Base-by-base conservation (phyloP, 64 coral and sea anemone genomes). In the Pocillopora verrucosa region DNA sequence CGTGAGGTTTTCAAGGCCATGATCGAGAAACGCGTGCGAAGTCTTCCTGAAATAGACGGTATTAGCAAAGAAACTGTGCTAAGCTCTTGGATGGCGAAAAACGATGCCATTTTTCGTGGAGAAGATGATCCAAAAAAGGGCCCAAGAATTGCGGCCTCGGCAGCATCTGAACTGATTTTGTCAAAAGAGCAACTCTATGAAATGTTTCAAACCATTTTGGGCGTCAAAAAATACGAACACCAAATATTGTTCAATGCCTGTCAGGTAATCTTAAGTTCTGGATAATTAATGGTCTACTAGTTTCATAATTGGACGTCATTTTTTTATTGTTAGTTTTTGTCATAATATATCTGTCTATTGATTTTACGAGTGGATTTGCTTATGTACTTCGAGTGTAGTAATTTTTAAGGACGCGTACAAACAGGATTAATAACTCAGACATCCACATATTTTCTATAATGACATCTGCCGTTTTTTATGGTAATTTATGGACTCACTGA, bases 161-260 rank as follows among this genome's bases (percentile, higher is more conserved):
- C 93, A 59, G 77, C 93, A 0, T 93, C 93, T 0, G 96, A 98
- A 83, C 75, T 95, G 26, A 98, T 98, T 69, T 91, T 98, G 68
- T 98, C 96, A 11, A 98, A 98, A 80, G 96, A 98, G 60, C 96
- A 98, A 63, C 91, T 98, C 16, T 98, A 95, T 41, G 96, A 98
- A 87, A 98, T 98, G 96, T 98, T 98, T 72, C 96, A 93, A 73
- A 90, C 90, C 16, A 93, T 98, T 76, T 61, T 98, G 22, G 96
- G 78, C 38, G 76, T 98, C 38, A 98, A 98, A 76, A 98, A 91
- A 89, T 95, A 95, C 60, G 93, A 98, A 25, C 96, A 98, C 76
- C 88, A 84, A 76, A 98, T 98, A 56, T 62, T 98, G 34, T 98
- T 92, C 65, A 98, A 98, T 59, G 96, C 93, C 13, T 98, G 96